Evolutionary conservation across 2,797 vertebrate species (phyloP), one percentile per base, ranked within the genome.

Genomic region (Poecile montanus): DNA sequence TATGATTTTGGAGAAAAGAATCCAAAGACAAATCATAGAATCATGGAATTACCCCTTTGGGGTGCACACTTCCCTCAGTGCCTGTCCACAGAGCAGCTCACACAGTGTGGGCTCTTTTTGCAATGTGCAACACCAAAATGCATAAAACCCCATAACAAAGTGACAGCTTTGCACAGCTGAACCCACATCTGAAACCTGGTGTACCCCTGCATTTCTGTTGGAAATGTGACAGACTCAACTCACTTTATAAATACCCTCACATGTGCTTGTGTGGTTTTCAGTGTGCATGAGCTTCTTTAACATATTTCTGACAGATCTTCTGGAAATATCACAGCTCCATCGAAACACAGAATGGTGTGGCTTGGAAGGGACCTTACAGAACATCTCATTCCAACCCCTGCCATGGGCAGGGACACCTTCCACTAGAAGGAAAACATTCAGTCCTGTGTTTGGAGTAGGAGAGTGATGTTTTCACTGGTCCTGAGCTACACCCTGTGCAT

Each of bases 121-220:
- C 27, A 48, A 4, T 2, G 7, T 32, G 9, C 45, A 65, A 16
- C 29, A 54, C 7, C n/a, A 75, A 80, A 87, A 79, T 62, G 17
- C 3, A 50, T 7, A n/a, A 66, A 71, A 14, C 2, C 1, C 2
- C 4, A 0, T 26, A 21, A 54, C 16, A 53, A 50, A 36, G 25
- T 16, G 20, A 34, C 34, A 78, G 16, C 7, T 36, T 30, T 57
- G 32, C 14, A 22, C 42, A 21, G 1, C 32, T 51, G 32, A 36
- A 16, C 9, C 12, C 14, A 21, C 19, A 16, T 7, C 54, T 61
- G 70, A 68, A 54, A 58, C 11, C 17, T 11, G 8, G 6, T 0
- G 2, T 29, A 19, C 23, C 27, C 4, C 1, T 36, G 63, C 40
- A 71, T 57, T 73, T n/a, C 53, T 60, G 26, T 1, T 47, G 21